phyloP scores from a whole-genome alignment of 2,888 invertebrate genomes.

The Torymus tubicola region DNA sequence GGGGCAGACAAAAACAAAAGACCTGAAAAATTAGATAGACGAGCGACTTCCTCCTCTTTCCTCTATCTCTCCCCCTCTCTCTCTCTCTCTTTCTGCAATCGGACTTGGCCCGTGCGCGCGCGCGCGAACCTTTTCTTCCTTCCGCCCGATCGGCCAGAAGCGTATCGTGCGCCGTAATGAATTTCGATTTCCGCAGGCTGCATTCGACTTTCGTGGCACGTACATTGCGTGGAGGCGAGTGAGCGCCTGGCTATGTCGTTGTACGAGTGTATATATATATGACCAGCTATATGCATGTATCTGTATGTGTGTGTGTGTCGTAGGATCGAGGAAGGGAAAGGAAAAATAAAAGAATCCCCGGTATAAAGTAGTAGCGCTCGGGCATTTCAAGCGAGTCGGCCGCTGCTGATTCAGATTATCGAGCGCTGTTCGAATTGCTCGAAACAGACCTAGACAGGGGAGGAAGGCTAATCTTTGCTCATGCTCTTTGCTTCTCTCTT shows the following conservation, averaged over 20 bases:
- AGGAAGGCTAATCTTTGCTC: conserved; percentile 38
- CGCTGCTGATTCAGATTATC: conserved; percentile 55
- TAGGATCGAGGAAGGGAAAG: neutral
- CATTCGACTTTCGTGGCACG: conserved; percentile 53
- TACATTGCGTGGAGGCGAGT: conserved; percentile 48
- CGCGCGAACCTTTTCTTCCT: conserved; percentile 49
- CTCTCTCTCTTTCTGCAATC: neutral
- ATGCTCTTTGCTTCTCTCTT: neutral
- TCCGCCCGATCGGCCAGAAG: conserved; percentile 47
- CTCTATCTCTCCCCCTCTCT: conserved; percentile 28
- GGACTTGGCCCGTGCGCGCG: too few relatives aligned
- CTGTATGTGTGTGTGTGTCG: neutral
- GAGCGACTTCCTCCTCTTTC: too few relatives aligned
- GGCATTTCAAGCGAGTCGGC: conserved; percentile 51
- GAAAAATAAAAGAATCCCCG: conserved; percentile 47
- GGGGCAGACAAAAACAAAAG: conserved; percentile 38
- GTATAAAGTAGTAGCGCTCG: conserved; percentile 52
- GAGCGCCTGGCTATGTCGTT: too few relatives aligned
- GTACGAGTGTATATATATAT: too few relatives aligned
- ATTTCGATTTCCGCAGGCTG: conserved; percentile 56
- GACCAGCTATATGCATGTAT: neutral
- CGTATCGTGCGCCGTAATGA: conserved; percentile 58
- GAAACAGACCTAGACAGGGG: neutral
- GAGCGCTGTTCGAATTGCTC: conserved; percentile 31
- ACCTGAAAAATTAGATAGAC: conserved; percentile 29